Evolutionary conservation across 2,113 vertebrate genomes (phyloP), one percentile per base, ranked within the genome.

Genomic region (Colossoma macropomum): DNA sequence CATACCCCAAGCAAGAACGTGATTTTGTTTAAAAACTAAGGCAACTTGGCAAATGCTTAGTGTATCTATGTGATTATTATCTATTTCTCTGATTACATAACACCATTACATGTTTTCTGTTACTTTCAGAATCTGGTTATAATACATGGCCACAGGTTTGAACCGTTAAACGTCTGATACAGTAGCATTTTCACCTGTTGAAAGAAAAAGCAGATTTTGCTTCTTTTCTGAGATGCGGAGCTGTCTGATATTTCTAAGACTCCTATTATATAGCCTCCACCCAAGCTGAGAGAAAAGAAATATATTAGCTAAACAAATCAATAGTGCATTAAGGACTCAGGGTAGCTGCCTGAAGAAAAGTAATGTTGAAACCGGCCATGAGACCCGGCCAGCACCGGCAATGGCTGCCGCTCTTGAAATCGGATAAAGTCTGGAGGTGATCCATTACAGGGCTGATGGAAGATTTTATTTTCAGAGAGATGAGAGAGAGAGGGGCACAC

Each of bases 221-320:
- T 78, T 32, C 21, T 32, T 73, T 88, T 80, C 71, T 84, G 16
- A 78, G 80, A 62, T 82, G 79, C 65, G 56, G 54, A 65, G 81
- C 50, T 60, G 28, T 74, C 62, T 65, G 79, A 88, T 73, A 73
- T 28, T 54, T 81, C 52, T 23, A 34, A 56, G 28, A 32, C 65
- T 62, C 52, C 80, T 11, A 25, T 79, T 77, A 82, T 6, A 56
- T 54, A 6, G 65, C 79, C 60, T 74, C 32, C 6, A 83, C 66
- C 48, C 41, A 54, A 87, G 62, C 71, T 48, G 69, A 38, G 62
- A 76, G 56, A 79, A 60, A 87, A 84, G 74, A 87, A 89, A 88
- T 86, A 83, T 89, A 91, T 92, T 89, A 90, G 80, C 87, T 89
- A 83, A 91, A 90, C 89, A 92, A 94, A 94, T 92, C 91, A 93